phyloP scores from a whole-genome alignment of 2,888 invertebrate species.

The Harpagoxenus sublaevis region DNA sequence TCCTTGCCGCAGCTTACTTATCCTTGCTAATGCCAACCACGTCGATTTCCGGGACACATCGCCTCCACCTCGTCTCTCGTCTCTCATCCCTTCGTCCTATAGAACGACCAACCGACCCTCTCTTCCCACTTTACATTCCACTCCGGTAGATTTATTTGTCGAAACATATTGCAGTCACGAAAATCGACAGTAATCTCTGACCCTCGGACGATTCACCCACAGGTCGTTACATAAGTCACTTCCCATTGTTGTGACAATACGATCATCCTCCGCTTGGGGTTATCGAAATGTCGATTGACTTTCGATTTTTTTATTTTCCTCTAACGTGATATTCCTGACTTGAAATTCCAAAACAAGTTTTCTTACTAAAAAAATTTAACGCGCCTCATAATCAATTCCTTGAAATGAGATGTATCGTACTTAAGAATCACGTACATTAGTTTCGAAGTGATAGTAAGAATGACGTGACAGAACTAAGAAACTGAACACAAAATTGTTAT shows the following conservation, averaged over 20 bases:
- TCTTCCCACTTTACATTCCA: conserved; percentile 73
- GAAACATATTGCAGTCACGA: conserved; percentile 70
- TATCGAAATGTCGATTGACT: conserved; percentile 62
- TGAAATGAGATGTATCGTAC: background rate
- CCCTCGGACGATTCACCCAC: conserved; percentile 61
- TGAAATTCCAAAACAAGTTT: conserved; percentile 5
- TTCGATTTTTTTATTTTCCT: conserved; percentile 50
- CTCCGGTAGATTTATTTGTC: conserved; percentile 75
- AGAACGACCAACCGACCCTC: conserved; percentile 64
- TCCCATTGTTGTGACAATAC: conserved; percentile 62
- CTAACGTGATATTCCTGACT: background rate
- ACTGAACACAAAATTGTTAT: background rate
- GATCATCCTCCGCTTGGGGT: background rate
- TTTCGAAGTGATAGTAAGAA: background rate
- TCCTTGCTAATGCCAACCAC: conserved; percentile 65
- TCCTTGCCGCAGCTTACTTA: conserved; percentile 71
- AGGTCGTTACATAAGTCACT: conserved; percentile 54
- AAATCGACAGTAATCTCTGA: conserved; percentile 72
- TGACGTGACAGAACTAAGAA: background rate
- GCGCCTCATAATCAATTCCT: background rate
- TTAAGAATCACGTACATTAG: background rate
- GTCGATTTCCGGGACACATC: conserved; percentile 70
- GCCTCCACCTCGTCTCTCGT: conserved; percentile 9
- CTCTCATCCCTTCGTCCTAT: conserved; percentile 1
- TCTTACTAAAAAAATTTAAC: background rate